Conservation (phyloP, 2,888 invertebrate species). For the Heteropelma amictum region DNA sequence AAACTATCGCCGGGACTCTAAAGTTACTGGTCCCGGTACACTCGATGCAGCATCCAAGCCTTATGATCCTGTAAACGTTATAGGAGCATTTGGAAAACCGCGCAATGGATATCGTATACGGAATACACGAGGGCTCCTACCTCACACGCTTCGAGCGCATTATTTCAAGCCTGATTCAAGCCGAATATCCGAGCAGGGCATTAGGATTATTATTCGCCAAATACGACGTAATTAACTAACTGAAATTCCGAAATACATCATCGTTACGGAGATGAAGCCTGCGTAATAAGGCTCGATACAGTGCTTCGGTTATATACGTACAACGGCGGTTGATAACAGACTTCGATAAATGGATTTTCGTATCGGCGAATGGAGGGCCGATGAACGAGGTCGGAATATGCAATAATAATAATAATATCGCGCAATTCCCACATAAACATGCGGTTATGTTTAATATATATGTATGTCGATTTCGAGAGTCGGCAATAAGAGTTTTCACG, state of each 20-base stretch:
- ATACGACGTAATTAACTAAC: constrained; percentile 72
- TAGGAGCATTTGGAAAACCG: too few relatives aligned
- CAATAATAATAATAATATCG: too few relatives aligned
- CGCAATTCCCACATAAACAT: too few relatives aligned
- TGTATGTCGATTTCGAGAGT: too few relatives aligned
- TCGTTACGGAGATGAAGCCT: constrained; percentile 69
- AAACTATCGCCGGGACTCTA: too few relatives aligned
- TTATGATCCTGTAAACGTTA: too few relatives aligned
- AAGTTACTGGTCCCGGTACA: too few relatives aligned
- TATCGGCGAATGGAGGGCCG: not conserved
- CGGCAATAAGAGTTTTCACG: not conserved
- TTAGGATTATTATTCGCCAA: constrained; percentile 67
- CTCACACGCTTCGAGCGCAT: constrained; percentile 15
- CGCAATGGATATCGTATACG: too few relatives aligned
- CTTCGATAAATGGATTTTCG: too few relatives aligned
- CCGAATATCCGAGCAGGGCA: constrained; percentile 63
- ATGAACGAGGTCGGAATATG: too few relatives aligned
- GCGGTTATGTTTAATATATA: too few relatives aligned
- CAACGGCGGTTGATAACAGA: not conserved
- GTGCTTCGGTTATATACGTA: constrained; percentile 15
- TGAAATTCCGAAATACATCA: constrained; percentile 69
- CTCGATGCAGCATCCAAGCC: too few relatives aligned
- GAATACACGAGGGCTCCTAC: not conserved
- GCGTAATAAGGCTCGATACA: constrained; percentile 54
- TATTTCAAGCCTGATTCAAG: constrained; percentile 58